phyloP scores from a whole-genome alignment of 2,797 vertebrate species.

The Rachycentron canadum region DNA sequence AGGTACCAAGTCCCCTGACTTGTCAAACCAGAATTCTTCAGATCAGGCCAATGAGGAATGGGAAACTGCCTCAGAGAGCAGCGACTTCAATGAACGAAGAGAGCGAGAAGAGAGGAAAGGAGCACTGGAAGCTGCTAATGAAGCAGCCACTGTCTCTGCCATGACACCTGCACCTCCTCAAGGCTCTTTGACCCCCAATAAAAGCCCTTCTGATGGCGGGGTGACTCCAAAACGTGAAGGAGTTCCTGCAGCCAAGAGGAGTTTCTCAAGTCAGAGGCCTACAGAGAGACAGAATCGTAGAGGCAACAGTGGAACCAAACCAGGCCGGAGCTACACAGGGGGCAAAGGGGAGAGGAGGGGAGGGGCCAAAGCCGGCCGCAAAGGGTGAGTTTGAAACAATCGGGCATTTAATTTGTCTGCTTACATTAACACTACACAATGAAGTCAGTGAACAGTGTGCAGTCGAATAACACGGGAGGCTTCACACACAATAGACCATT shows the following conservation, averaged over 20 bases:
- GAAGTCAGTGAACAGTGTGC: conserved; percentile 31
- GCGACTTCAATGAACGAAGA: conserved; percentile 97
- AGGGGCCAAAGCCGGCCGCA: conserved; percentile 91
- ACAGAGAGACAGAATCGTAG: conserved; percentile 94
- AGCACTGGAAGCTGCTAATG: conserved; percentile 84
- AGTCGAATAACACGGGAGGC: conserved; percentile 9
- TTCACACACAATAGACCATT: conserved; percentile 30
- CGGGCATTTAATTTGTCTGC: conserved; percentile 40
- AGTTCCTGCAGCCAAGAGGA: conserved; percentile 92
- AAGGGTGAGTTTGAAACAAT: conserved; percentile 89
- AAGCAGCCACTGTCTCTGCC: conserved; percentile 70
- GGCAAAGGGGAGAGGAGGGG: conserved; percentile 93
- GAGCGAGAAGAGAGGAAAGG: conserved; percentile 95
- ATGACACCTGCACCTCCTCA: conserved; percentile 64
- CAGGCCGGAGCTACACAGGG: conserved; percentile 92
- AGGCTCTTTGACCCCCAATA: conserved; percentile 76
- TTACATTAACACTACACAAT: conserved; percentile 51
- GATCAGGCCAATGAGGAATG: conserved; percentile 99
- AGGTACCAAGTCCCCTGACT: conserved; percentile 96
- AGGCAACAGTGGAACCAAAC: conserved; percentile 91
- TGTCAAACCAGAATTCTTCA: conserved; percentile 99
- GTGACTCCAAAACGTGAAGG: conserved; percentile 89
- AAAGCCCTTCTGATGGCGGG: conserved; percentile 82
- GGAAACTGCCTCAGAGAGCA: conserved; percentile 99
- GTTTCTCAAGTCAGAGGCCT: conserved; percentile 97